Evolutionary conservation across 2,797 vertebrate species (phyloP), one percentile per base, ranked within the genome.

Genomic region (Luscinia luscinia): DNA sequence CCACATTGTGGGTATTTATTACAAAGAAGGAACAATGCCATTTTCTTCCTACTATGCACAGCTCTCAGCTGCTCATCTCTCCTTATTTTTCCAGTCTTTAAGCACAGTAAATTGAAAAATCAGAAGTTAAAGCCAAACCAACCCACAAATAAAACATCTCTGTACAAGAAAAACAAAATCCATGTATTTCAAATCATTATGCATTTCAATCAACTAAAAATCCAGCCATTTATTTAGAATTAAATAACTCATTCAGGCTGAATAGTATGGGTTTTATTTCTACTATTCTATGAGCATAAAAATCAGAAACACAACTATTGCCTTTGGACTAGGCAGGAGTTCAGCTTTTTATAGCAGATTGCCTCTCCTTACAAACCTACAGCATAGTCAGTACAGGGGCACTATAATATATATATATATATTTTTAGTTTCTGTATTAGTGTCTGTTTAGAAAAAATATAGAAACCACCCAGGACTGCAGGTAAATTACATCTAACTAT

Each of bases 21-120:
- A 75, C 27, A 59, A 41, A 22, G 30, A 94, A 76, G 24, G n/a
- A 94, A 76, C 30, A 79, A 79, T 41, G 36, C 11, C 40, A 74
- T 79, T 61, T 49, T 93, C 62, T 77, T 90, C 78, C 70, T 82
- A 3, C 36, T 67, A 8, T 24, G 57, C 67, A 70, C 1, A 79
- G 45, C 22, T 85, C 59, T 90, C 76, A 87, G 49, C 34, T 90
- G 64, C 41, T 91, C 41, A 79, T 49, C 63, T 64, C 83, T 82
- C 23, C 58, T 81, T 87, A 45, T 84, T 87, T 15, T 74, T 66
- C 26, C 78, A 82, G 62, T 52, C 52, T 87, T 89, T 89, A 28
- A 89, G 38, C 41, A 70, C 21, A 75, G 48, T 57, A 89, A 87
- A 76, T 64, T 72, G 27, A 82, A 92, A 92, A 93, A 93, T 23